These are phyloP conservation scores for Ceratoteleas bidentatus DNA, from an alignment of 1,140 invertebrate species.

Conservation along the genomic window DNA sequence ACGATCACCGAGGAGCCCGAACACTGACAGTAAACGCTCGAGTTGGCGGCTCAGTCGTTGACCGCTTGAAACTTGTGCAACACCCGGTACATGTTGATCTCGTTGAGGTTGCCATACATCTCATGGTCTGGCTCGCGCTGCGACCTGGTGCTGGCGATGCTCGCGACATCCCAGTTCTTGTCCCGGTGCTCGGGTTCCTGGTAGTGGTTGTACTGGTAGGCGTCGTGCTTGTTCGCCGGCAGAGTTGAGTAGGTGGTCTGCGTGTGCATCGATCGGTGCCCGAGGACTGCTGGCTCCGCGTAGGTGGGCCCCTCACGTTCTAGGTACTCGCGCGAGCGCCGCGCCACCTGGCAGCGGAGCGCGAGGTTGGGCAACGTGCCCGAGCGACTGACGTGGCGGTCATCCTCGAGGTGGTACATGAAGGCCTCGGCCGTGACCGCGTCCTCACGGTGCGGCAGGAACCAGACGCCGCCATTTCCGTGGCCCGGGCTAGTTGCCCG, in stretches of 20 bases:
- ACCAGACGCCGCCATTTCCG: conserved; percentile 79
- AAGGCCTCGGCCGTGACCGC: conserved; percentile 86
- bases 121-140: conserved; percentile 48
- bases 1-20: conserved; percentile 20
- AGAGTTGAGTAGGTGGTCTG: conserved; percentile 59
- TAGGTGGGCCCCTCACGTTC: conserved; percentile 39
- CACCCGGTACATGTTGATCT: conserved; percentile 59
- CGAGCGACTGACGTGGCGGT: conserved; percentile 80
- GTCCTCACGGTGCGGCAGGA: conserved; percentile 83
- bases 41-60: conserved; percentile 38
- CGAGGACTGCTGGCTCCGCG: conserved; percentile 35
- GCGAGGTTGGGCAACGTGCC: conserved; percentile 77
- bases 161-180: conserved; percentile 62
- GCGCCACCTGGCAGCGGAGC: conserved; percentile 56
- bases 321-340: conserved; percentile 21
- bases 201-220: conserved; percentile 64
- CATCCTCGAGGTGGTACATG: conserved; percentile 88
- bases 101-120: conserved; percentile 62
- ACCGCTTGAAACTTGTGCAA: conserved; percentile 57
- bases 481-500: conserved; percentile 87
- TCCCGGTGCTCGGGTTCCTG: conserved; percentile 55
- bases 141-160: conserved; percentile 38
- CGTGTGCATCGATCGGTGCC: conserved; percentile 54
- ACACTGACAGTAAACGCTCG: not conserved
- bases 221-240: conserved; percentile 63